phyloP scores from a whole-genome alignment of 2,888 invertebrate genomes.

The Proisotoma minuta region DNA sequence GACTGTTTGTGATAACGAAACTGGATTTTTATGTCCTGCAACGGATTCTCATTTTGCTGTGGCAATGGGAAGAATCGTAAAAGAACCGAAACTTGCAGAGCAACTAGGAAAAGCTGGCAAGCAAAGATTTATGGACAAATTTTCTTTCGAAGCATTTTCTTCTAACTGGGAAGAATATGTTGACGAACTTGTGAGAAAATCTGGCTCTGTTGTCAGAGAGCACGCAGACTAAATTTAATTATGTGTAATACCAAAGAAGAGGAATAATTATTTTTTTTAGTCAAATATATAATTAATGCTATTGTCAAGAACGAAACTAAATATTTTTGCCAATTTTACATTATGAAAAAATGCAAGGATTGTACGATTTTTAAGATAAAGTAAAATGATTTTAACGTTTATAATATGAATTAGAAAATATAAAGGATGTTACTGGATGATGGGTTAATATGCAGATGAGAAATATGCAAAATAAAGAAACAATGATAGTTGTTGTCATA shows the following conservation, averaged over 20 bases:
- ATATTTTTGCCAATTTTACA: no score
- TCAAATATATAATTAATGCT: no score
- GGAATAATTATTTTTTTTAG: neutral
- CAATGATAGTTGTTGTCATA: constrained; percentile 1
- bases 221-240: neutral
- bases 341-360: no score
- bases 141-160: constrained; percentile 78
- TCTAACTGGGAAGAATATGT: constrained; percentile 60
- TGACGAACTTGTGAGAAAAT: constrained; percentile 30
- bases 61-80: constrained; percentile 67
- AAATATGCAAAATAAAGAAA: constrained; percentile 1
- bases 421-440: no score
- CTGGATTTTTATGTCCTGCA: constrained; percentile 74
- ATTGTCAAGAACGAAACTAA: no score
- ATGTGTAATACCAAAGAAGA: neutral
- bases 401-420: no score
- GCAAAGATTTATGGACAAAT: constrained; percentile 68
- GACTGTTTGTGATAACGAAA: constrained; percentile 73
- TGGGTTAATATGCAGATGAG: no score
- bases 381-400: no score
- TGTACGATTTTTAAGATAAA: no score
- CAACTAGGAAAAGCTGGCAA: constrained; percentile 72
- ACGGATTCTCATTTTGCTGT: constrained; percentile 67
- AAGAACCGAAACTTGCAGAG: constrained; percentile 59
- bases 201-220: neutral